phyloP scores from a whole-genome alignment of 2,888 invertebrate genomes.

The Lathronympha strigana region DNA sequence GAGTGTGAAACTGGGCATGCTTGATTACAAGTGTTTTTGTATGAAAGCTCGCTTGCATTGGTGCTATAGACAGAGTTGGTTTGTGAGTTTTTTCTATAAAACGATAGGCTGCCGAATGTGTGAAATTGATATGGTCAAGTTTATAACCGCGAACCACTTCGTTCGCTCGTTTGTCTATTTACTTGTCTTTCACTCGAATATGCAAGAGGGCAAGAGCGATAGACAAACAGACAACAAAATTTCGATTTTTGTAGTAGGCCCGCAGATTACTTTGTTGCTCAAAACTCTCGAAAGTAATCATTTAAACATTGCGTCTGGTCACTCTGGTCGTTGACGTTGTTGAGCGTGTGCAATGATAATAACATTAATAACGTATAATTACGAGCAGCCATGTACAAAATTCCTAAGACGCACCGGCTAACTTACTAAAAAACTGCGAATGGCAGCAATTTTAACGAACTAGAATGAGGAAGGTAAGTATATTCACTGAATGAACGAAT shows the following conservation, averaged over 20 bases:
- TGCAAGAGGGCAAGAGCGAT: too few species aligned
- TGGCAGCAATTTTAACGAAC: not conserved
- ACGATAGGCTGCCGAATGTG: too few species aligned
- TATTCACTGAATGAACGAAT: not conserved
- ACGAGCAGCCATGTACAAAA: conserved; percentile 10
- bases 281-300: not conserved
- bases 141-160: too few species aligned
- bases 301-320: not conserved
- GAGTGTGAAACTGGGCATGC: conserved; percentile 60
- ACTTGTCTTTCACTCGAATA: too few species aligned
- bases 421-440: not conserved
- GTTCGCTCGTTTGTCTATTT: too few species aligned
- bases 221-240: not conserved
- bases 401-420: not conserved
- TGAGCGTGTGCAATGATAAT: not conserved
- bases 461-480: not conserved
- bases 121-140: too few species aligned
- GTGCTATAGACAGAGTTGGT: conserved; percentile 6
- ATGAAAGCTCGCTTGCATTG: conserved; percentile 28
- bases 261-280: not conserved
- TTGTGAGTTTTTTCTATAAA: conserved; percentile 22
- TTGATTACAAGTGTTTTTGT: conserved; percentile 56
- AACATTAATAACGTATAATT: conserved; percentile 2
- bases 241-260: not conserved
- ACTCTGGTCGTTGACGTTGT: too few species aligned